These are phyloP conservation scores for Sycophila texana DNA, from an alignment of 2,888 invertebrate genomes.

Conservation along the genomic window DNA sequence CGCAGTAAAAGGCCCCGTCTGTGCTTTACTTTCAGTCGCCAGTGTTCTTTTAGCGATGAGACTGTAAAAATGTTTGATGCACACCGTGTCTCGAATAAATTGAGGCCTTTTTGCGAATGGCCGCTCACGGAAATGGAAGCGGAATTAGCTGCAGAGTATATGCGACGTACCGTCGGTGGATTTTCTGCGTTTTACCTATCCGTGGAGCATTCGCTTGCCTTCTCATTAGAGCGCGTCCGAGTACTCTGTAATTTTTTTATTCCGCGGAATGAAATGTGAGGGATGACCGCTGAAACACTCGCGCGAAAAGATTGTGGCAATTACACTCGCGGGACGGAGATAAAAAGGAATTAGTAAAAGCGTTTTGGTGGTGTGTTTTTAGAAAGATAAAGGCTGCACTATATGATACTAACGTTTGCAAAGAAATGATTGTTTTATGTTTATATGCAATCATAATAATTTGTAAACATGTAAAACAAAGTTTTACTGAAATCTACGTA, in stretches of 20 bases:
- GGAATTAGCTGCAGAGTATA: background rate
- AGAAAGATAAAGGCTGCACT: too few relatives aligned
- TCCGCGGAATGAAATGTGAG: background rate
- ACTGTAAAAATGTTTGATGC: too few relatives aligned
- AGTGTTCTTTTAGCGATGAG: too few relatives aligned
- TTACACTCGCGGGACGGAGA: background rate
- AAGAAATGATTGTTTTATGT: too few relatives aligned
- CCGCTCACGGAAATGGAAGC: background rate
- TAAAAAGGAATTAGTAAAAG: background rate
- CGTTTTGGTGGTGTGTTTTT: too few relatives aligned
- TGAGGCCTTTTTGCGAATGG: background rate
- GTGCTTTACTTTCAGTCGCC: too few relatives aligned
- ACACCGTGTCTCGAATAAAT: too few relatives aligned
- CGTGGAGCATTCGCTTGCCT: background rate
- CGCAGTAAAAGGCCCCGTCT: too few relatives aligned
- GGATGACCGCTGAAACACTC: background rate
- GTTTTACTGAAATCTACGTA: too few relatives aligned
- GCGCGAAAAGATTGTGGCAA: background rate
- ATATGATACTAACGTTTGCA: too few relatives aligned
- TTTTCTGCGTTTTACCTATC: background rate
- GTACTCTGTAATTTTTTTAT: background rate
- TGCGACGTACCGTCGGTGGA: background rate
- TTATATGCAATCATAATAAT: too few relatives aligned
- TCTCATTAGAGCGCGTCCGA: background rate
- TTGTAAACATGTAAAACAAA: too few relatives aligned